These are phyloP conservation scores for Nibea coibor DNA, from an alignment of 2,113 vertebrate species.

Conservation along the genomic window DNA sequence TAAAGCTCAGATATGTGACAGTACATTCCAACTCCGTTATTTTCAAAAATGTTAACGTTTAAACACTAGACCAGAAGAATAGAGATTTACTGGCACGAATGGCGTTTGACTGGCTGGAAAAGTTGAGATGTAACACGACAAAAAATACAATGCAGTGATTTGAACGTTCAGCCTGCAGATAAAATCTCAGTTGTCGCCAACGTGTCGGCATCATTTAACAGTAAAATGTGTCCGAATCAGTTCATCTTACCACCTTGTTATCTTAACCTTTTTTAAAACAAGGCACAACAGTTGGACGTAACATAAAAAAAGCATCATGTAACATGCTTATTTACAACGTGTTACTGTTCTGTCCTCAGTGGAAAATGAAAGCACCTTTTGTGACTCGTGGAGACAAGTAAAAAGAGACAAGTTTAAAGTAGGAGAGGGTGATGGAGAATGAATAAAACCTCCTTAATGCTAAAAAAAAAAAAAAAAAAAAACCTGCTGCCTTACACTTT, in stretches of 20 bases:
- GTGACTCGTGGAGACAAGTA: not conserved
- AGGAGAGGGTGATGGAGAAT: slow-evolving; percentile 3
- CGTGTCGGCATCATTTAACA: not conserved
- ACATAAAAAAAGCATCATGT: not conserved
- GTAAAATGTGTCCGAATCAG: not conserved
- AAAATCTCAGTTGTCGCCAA: not conserved
- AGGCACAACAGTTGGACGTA: not conserved
- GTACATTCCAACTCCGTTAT: slow-evolving; percentile 17
- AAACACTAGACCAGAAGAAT: not conserved
- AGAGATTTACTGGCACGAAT: not conserved
- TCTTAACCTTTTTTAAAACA: not conserved
- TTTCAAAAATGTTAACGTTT: not conserved
- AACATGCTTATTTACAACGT: not conserved
- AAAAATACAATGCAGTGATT: not conserved
- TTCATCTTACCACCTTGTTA: not conserved
- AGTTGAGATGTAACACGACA: not conserved
- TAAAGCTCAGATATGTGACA: slow-evolving; percentile 35
- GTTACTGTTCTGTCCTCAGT: not conserved
- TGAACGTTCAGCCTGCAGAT: slow-evolving; percentile 1
- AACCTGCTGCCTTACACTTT: slow-evolving; percentile 68
- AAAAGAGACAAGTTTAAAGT: not conserved
- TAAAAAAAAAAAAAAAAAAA: slow-evolving; percentile 3
- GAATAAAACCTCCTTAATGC: slow-evolving; percentile 30
- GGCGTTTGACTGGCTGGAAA: not conserved
- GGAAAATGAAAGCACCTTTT: slow-evolving; percentile 19